Percentiles rank a stretch among this genome's conserved stretches.
These are phyloP conservation scores for Allobates femoralis DNA, from an alignment of 2,797 vertebrate species.

Conservation along the genomic window DNA sequence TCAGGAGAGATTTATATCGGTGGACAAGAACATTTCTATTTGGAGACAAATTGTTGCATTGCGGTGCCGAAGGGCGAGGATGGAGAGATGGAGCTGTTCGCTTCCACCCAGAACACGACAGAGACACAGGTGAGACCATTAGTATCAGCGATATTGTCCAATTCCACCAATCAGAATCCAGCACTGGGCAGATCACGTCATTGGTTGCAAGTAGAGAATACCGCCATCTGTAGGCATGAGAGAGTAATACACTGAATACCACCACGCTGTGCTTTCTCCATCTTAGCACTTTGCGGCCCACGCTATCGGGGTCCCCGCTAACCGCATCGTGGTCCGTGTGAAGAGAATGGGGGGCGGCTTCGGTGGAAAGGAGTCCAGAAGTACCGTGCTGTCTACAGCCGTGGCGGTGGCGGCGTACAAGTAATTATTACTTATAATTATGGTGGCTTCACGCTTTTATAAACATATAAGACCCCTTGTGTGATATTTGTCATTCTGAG, in stretches of 20 bases:
- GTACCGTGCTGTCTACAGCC: slow-evolving; percentile 80
- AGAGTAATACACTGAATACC: too few species aligned
- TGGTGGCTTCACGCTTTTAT: not conserved
- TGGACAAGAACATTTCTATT: slow-evolving; percentile 96
- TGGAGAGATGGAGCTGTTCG: slow-evolving; percentile 93
- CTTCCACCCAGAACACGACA: slow-evolving; percentile 85
- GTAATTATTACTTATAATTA: slow-evolving; percentile 77
- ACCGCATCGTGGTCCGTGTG: slow-evolving; percentile 85
- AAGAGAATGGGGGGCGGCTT: slow-evolving; percentile 96
- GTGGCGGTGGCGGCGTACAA: slow-evolving; percentile 89
- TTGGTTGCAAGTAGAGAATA: not conserved
- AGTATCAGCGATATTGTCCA: not conserved
- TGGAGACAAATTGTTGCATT: slow-evolving; percentile 90
- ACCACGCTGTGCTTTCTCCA: not conserved
- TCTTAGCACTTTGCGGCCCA: slow-evolving; percentile 77
- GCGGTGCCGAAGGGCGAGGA: slow-evolving; percentile 89
- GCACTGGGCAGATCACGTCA: not conserved
- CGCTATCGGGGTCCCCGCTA: slow-evolving; percentile 85
- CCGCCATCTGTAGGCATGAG: not conserved
- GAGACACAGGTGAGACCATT: slow-evolving; percentile 79
- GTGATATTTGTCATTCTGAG: not conserved
- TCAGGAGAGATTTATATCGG: slow-evolving; percentile 90
- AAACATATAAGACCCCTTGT: too few species aligned
- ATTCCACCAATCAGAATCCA: not conserved
- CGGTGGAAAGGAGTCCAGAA: slow-evolving; percentile 91